phyloP scores from a whole-genome alignment of 2,797 vertebrate genomes.

The Gouania willdenowi region DNA sequence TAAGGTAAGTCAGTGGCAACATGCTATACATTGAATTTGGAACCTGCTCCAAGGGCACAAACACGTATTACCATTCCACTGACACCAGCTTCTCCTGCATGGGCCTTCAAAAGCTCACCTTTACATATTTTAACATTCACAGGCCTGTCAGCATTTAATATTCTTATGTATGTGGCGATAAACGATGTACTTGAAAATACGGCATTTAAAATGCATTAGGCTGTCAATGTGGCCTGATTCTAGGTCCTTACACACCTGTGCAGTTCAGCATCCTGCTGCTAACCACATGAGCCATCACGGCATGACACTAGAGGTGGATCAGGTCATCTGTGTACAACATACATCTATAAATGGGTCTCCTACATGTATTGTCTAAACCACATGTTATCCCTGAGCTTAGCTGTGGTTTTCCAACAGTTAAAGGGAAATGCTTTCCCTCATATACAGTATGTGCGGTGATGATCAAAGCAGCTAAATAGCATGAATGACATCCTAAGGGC shows the following conservation, averaged over 20 bases:
- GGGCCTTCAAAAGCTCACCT: neutral
- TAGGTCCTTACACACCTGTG: conserved; percentile 16
- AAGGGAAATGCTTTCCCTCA: conserved; percentile 13
- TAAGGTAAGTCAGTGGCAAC: neutral
- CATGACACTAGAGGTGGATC: conserved; percentile 8
- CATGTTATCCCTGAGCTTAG: conserved; percentile 5
- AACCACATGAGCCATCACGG: conserved; percentile 25
- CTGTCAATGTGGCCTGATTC: conserved; percentile 2
- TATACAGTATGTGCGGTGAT: conserved; percentile 17
- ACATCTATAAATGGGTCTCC: conserved; percentile 16
- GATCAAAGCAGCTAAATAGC: conserved; percentile 49
- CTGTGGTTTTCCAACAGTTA: conserved; percentile 11
- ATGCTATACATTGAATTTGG: neutral
- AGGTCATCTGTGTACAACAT: conserved; percentile 2
- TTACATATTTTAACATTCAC: conserved; percentile 12
- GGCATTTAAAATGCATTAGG: conserved; percentile 38
- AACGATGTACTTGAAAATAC: conserved; percentile 25
- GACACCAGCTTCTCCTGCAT: neutral
- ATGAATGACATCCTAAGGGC: conserved; percentile 46
- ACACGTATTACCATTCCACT: neutral
- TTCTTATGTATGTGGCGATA: conserved; percentile 2
- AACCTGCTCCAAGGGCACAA: neutral
- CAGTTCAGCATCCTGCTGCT: conserved; percentile 15
- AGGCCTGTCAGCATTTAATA: neutral
- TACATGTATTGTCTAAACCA: conserved; percentile 43